phyloP scores from a whole-genome alignment of 1,140 invertebrate species.

The Pogonognathellus flavescens region DNA sequence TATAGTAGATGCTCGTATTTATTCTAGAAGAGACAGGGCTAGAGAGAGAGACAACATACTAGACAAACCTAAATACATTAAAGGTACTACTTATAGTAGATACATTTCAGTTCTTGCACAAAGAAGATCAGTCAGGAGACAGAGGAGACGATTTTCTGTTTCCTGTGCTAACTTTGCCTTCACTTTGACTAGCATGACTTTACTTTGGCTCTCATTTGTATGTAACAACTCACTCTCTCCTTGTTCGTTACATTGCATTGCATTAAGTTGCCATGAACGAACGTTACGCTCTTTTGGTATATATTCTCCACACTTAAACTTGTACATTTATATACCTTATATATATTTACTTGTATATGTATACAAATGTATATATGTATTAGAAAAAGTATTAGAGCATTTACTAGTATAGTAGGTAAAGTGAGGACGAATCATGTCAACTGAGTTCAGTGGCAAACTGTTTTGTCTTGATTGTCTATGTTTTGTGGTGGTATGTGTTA shows the following conservation, averaged over 20 bases:
- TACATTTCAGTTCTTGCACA: background rate
- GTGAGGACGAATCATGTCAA: background rate
- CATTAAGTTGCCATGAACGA: background rate
- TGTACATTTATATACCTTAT: background rate
- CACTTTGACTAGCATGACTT: constrained; percentile 4
- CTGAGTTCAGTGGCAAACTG: constrained; percentile 46
- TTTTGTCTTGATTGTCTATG: constrained; percentile 39
- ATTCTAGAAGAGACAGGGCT: too few relatives aligned
- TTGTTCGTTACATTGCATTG: constrained; percentile 17
- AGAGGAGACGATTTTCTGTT: background rate
- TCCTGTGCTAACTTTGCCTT: background rate
- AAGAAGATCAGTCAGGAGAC: background rate
- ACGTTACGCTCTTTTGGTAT: background rate
- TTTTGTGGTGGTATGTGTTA: constrained; percentile 34
- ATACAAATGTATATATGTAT: background rate
- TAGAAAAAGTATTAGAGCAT: background rate
- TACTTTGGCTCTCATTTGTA: constrained; percentile 33
- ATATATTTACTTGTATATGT: too few relatives aligned
- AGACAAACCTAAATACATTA: background rate
- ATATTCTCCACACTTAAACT: constrained; percentile 1
- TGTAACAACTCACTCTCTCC: constrained; percentile 28
- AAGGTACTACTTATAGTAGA: background rate
- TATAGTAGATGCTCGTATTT: too few relatives aligned
- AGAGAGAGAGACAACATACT: background rate
- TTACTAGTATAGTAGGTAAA: background rate